Percentiles rank a stretch among this genome's conserved stretches.
Conservation (phyloP, 2,113 vertebrate genomes). For the Ameiurus melas region DNA sequence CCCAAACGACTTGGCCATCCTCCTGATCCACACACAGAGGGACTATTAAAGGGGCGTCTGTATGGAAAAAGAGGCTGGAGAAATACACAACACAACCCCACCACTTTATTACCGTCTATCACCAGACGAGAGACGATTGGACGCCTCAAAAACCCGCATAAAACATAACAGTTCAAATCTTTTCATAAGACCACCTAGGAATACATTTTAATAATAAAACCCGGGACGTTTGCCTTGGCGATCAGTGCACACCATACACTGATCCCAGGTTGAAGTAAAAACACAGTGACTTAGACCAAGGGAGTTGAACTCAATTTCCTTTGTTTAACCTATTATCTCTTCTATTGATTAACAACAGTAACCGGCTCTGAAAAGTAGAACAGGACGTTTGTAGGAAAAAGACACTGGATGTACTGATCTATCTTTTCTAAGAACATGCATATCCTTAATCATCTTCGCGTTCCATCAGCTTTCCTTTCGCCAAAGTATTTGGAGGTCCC, state of each 20-base stretch:
- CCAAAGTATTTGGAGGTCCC: not conserved
- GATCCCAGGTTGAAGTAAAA: too few relatives aligned
- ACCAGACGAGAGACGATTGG: conserved; percentile 35
- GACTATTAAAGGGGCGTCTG: conserved; percentile 67
- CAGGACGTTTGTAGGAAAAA: not conserved
- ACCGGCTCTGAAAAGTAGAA: not conserved
- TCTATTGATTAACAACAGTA: not conserved
- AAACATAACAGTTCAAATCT: not conserved
- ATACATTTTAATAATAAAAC: not conserved
- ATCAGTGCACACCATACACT: not conserved
- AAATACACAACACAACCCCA: conserved; percentile 61
- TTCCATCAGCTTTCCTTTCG: not conserved
- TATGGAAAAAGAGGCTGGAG: conserved; percentile 48
- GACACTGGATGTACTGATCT: not conserved
- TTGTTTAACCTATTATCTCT: not conserved
- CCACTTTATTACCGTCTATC: conserved; percentile 61
- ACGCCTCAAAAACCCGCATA: not conserved
- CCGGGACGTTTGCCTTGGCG: not conserved
- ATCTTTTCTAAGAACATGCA: not conserved
- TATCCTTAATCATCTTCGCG: not conserved
- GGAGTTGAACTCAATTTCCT: not conserved
- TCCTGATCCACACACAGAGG: conserved; percentile 43
- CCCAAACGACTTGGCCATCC: conserved; percentile 28
- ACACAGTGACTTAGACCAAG: not conserved
- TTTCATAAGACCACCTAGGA: not conserved